phyloP scores from a whole-genome alignment of 2,113 vertebrate genomes.

The Lagenorhynchus albirostris region DNA sequence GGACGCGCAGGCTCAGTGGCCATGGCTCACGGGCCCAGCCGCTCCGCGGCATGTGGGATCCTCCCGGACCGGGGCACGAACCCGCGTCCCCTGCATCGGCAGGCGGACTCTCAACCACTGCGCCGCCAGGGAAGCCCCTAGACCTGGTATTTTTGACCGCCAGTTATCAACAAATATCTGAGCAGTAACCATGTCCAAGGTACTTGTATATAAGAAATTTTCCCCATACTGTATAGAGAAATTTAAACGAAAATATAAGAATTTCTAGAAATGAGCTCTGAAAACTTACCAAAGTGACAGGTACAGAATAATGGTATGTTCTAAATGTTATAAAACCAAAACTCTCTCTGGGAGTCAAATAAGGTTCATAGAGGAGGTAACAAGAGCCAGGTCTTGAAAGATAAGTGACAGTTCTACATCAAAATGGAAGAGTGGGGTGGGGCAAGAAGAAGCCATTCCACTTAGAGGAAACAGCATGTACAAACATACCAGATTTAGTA shows the following conservation, averaged over 20 bases:
- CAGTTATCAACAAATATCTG: background rate
- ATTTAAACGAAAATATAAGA: background rate
- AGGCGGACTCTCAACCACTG: too few species aligned
- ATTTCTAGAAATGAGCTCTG: slow-evolving; percentile 16
- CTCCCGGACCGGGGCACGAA: too few species aligned
- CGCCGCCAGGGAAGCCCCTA: background rate
- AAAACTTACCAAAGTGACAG: background rate
- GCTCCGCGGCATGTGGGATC: too few species aligned
- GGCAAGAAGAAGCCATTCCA: background rate
- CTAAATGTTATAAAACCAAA: background rate
- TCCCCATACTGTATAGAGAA: background rate
- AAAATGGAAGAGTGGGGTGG: background rate
- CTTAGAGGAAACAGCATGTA: background rate
- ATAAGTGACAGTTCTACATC: background rate
- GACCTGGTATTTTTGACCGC: background rate
- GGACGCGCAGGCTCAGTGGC: too few species aligned
- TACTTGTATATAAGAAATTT: background rate
- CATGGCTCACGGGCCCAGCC: too few species aligned
- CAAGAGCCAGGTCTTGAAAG: background rate
- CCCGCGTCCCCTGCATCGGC: too few species aligned
- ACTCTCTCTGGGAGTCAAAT: background rate
- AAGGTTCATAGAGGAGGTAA: background rate
- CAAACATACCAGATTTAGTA: background rate
- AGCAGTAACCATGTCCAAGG: background rate
- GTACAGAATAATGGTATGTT: background rate